Conservation (phyloP, 2,113 vertebrate species). For the Thermophis baileyi region DNA sequence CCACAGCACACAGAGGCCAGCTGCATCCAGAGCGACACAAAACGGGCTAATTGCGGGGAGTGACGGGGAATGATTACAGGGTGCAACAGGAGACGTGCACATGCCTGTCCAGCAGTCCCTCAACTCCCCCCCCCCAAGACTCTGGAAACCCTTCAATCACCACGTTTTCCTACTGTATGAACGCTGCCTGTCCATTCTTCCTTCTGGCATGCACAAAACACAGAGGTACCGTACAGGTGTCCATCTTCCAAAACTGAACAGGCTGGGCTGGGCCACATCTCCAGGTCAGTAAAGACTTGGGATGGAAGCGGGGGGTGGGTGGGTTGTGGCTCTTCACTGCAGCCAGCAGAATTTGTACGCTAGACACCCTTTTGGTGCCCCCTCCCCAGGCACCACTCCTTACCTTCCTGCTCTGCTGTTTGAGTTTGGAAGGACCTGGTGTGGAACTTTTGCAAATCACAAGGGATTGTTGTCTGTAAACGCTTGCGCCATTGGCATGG, state of each 20-base stretch:
- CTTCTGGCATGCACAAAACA: no score
- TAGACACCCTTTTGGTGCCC: neutral
- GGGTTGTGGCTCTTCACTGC: neutral
- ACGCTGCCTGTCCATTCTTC: neutral
- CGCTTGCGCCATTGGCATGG: neutral
- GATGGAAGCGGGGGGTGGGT: neutral
- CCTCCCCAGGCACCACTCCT: neutral
- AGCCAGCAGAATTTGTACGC: neutral
- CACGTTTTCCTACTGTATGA: neutral
- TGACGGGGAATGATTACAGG: neutral
- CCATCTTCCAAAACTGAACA: neutral
- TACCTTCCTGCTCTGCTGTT: neutral
- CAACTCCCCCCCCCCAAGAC: neutral
- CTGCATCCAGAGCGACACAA: neutral
- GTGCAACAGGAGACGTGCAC: neutral
- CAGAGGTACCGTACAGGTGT: neutral
- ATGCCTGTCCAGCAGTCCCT: neutral
- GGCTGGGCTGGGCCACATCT: neutral
- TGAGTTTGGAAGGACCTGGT: neutral
- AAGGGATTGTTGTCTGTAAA: neutral
- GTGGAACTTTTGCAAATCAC: neutral
- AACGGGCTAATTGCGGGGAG: conserved; percentile 1
- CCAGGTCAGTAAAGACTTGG: neutral
- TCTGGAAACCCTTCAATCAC: neutral
- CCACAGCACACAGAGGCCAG: neutral